Evolutionary conservation across 2,113 vertebrate genomes (phyloP), one percentile per base, ranked within the genome.

Genomic region (Percina caprodes): DNA sequence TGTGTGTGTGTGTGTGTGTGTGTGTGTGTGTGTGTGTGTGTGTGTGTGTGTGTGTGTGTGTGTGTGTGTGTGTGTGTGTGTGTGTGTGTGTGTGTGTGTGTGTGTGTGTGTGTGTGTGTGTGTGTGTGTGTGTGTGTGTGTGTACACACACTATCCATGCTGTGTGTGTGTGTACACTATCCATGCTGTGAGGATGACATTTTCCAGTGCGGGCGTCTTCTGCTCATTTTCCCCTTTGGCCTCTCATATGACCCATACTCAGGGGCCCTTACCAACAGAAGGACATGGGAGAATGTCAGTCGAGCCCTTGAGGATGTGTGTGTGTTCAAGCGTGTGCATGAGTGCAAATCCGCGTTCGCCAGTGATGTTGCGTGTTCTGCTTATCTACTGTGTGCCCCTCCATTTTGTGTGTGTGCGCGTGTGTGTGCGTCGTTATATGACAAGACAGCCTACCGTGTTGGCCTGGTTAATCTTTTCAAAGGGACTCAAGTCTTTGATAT

Each of bases 251-350:
- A 89, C 91, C 90, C 84, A 83, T 81, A 88, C 86, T 71, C 75
- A 78, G 66, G 65, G 82, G 79, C 82, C 82, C 85, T 85, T 58
- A 88, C 77, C 69, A 63, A 48, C 80, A 72, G 62, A 77, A 84
- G 71, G 72, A 84, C 84, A 85, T 65, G 82, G 77, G 88, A 93
- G 90, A 94, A 94, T 91, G 93, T 93, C 92, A 94, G 70, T 46
- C 23, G 62, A 87, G 84, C 79, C 88, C 88, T 81, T 82, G 85
- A 89, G 88, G 88, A 55, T 78, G 79, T 52, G 68, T 63, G 19
- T 80, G 6, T 5, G 48, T 52, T 18, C n/a, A 51, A 23, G 62
- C 7, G 3, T 60, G 78, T 67, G 48, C 19, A 18, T 6, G 42
- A 16, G 61, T 15, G 58, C 21, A 83, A 81, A 85, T 76, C 46